Percentiles rank a stretch among this genome's conserved stretches.
These are phyloP conservation scores for Drosophila dunni DNA, from an alignment of 1,140 invertebrate genomes.

Conservation along the genomic window DNA sequence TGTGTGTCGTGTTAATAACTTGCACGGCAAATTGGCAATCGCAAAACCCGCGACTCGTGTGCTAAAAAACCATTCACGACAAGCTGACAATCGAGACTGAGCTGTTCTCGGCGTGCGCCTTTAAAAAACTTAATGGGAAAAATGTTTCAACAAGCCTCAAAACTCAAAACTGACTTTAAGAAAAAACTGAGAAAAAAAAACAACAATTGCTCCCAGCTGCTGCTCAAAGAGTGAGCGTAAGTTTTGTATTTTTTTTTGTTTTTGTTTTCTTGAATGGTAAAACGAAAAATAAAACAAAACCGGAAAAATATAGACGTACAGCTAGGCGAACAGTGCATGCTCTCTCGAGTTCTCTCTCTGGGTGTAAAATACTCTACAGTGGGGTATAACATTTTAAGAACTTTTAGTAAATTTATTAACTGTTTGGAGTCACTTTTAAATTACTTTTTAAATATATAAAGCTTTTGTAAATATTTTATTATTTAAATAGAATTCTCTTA, in stretches of 20 bases:
- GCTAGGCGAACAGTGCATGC: constrained; percentile 45
- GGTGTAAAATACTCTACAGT: too few species aligned
- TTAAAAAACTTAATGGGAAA: constrained; percentile 80
- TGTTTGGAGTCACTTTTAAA: too few species aligned
- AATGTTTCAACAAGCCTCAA: constrained; percentile 66
- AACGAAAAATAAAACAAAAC: constrained; percentile 79
- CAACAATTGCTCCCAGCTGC: constrained; percentile 52
- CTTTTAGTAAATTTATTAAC: not conserved
- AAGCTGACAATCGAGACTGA: constrained; percentile 82
- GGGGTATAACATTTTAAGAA: not conserved
- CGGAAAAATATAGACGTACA: constrained; percentile 59
- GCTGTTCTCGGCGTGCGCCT: constrained; percentile 79
- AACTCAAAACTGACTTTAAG: constrained; percentile 53
- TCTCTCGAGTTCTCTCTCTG: constrained; percentile 14
- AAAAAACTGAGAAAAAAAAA: constrained; percentile 16
- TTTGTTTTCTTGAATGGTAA: constrained; percentile 74
- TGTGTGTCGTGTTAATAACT: constrained; percentile 61
- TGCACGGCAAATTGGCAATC: constrained; percentile 40
- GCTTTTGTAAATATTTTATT: too few species aligned
- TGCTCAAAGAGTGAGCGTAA: constrained; percentile 64
- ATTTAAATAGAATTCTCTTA: too few species aligned
- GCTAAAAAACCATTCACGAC: constrained; percentile 81
- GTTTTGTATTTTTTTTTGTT: constrained; percentile 39
- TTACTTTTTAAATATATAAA: too few species aligned
- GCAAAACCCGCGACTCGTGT: constrained; percentile 60